Evolutionary conservation across 2,797 vertebrate species (phyloP), one percentile per base, ranked within the genome.

Genomic region (Echiichthys vipera): DNA sequence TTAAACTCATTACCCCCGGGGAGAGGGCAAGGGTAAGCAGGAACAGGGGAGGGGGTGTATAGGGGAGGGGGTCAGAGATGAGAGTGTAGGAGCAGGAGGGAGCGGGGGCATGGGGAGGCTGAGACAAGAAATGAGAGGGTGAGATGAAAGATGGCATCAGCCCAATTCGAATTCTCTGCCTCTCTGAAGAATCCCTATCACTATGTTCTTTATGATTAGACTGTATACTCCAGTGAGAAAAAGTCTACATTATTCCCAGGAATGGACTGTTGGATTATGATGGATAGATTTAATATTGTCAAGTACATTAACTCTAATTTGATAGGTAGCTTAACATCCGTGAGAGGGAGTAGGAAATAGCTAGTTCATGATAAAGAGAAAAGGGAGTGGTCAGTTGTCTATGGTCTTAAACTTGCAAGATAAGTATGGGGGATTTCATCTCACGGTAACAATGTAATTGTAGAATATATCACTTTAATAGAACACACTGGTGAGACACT

Each of bases 1-100:
- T 91, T 88, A 86, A 90, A 82, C 59, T 85, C 50, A 71, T 82
- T 76, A 81, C 84, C 77, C 71, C 59, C 18, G 0, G 66, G 66
- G 72, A 71, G 64, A 56, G 65, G 67, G 49, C 37, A n/a, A 61
- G 56, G 37, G 47, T 63, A 63, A 75, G 61, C 30, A 65, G 43
- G 32, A 68, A n/a, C n/a, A n/a, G n/a, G n/a, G 43, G 14, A n/a
- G 22, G 27, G 45, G 67, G 55, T n/a, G n/a, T n/a, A n/a, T n/a
- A 47, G 64, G 82, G 49, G 39, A 20, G 7, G 49, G 9, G 49
- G 46, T n/a, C 67, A 80, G 43, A 61, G 74, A 62, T 62, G 72
- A 67, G 25, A 20, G 56, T 39, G 34, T 42, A 20, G 14, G 54
- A 39, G 47, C 51, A 45, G 43, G 39, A 43, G n/a, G 36, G 56